Base-by-base conservation (phyloP, 2,888 invertebrate genomes). In the Lepidonotus clava region DNA sequence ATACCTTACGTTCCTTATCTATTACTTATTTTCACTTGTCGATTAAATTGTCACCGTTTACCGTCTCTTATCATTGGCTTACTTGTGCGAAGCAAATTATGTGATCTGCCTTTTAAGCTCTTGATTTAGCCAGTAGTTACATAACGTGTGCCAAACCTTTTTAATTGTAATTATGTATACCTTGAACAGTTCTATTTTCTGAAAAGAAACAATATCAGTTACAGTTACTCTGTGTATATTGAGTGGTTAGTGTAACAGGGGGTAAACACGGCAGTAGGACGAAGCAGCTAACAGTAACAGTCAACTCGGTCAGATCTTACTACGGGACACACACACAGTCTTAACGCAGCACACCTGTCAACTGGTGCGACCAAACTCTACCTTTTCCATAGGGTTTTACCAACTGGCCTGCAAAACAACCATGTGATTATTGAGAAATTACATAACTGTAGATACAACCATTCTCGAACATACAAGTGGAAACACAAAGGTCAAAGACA, bases 371-470 rank as follows among this genome's bases (percentile, higher is more conserved):
- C n/a, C 24, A 36, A 34, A 71, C 71, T 34, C 71, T 71, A 71
- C 71, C 71, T 71, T 71, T 71, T 34, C 36, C n/a, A 34, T 11
- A 6, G 18, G 36, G 71, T 21, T 71, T 71, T 71, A 71, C 71
- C 71, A 71, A n/a, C 21, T 36, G 71, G 34, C 71, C 71, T 71
- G 71, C 34, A 71, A 71, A 18, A 34, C 46, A 46, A 46, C n/a
- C n/a, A n/a, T n/a, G n/a, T n/a, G n/a, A n/a, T n/a, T n/a, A n/a
- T n/a, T n/a, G n/a, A n/a, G n/a, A n/a, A n/a, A n/a, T n/a, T n/a
- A n/a, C n/a, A n/a, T n/a, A n/a, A n/a, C n/a, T n/a, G n/a, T n/a
- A n/a, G n/a, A n/a, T n/a, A n/a, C n/a, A n/a, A n/a, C n/a, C n/a
- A n/a, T n/a, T n/a, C n/a, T n/a, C n/a, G n/a, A n/a, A n/a, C n/a